phyloP scores from a whole-genome alignment of 2,113 vertebrate genomes.

The Dromaius novaehollandiae region DNA sequence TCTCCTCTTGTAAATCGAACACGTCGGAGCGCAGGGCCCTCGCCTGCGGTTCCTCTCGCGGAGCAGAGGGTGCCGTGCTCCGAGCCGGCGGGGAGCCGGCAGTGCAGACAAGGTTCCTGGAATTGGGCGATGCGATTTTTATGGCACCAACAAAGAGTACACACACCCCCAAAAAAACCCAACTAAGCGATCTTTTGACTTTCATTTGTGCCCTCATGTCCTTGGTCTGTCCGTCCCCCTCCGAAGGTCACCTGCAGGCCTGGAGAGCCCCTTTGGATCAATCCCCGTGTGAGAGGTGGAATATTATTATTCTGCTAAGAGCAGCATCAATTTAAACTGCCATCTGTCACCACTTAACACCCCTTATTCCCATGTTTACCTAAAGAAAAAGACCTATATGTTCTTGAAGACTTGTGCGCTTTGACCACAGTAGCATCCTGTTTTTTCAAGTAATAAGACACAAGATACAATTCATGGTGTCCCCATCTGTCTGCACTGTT shows the following conservation, averaged over 20 bases:
- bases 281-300: neutral
- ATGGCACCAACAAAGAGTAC: neutral
- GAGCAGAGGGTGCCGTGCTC: neutral
- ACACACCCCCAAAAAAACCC: neutral
- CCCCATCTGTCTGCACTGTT: slow-evolving; percentile 37
- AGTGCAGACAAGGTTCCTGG: slow-evolving; percentile 36
- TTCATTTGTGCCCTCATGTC: neutral
- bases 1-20: rapidly evolving
- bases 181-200: neutral
- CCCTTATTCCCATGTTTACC: slow-evolving; percentile 40
- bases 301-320: slow-evolving; percentile 18
- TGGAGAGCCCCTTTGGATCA: neutral
- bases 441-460: neutral
- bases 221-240: neutral
- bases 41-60: too few relatives aligned
- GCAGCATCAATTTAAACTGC: slow-evolving; percentile 15
- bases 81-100: neutral
- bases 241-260: neutral
- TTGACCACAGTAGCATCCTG: neutral
- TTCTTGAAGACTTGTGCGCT: slow-evolving; percentile 24
- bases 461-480: neutral
- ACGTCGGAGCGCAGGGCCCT: neutral
- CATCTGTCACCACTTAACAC: neutral
- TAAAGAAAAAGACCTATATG: slow-evolving; percentile 27
- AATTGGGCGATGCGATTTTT: neutral